Conservation (phyloP, 2,113 vertebrate genomes). For the Eulacestoma nigropectus region DNA sequence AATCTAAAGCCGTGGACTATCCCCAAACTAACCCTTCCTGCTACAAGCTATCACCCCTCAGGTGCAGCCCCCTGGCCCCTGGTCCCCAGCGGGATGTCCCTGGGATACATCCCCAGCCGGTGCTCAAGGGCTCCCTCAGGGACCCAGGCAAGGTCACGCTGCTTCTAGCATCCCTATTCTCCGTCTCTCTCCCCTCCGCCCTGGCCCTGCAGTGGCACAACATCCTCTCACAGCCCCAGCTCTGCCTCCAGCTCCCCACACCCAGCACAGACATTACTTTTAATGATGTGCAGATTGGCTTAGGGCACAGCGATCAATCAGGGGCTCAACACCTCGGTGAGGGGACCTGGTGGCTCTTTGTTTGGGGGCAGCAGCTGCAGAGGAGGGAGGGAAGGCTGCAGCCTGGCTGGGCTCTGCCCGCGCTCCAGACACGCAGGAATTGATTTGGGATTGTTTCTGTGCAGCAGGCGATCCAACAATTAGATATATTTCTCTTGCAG, state of each 20-base stretch:
- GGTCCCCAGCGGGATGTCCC: neutral
- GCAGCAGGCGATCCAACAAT: constrained; percentile 3
- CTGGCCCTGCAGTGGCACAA: neutral
- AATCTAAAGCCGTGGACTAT: neutral
- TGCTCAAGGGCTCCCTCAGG: neutral
- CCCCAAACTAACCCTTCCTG: neutral
- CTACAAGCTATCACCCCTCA: accelerated
- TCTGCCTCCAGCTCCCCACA: neutral
- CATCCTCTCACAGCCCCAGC: neutral
- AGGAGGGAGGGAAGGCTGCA: neutral
- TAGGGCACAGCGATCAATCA: neutral
- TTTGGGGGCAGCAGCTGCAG: neutral
- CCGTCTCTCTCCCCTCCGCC: neutral
- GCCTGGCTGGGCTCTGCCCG: neutral
- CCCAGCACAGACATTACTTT: neutral
- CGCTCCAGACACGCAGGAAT: neutral
- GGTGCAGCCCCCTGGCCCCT: neutral
- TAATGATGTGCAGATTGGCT: neutral
- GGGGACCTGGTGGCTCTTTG: neutral
- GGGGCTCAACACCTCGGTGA: neutral
- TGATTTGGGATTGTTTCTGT: constrained; percentile 22
- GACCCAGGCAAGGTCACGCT: neutral
- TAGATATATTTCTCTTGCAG: constrained; percentile 36
- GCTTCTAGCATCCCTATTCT: neutral
- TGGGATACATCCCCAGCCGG: accelerated